Base-by-base conservation (phyloP, 1,140 invertebrate genomes). In the Drosophila parabipectinata region DNA sequence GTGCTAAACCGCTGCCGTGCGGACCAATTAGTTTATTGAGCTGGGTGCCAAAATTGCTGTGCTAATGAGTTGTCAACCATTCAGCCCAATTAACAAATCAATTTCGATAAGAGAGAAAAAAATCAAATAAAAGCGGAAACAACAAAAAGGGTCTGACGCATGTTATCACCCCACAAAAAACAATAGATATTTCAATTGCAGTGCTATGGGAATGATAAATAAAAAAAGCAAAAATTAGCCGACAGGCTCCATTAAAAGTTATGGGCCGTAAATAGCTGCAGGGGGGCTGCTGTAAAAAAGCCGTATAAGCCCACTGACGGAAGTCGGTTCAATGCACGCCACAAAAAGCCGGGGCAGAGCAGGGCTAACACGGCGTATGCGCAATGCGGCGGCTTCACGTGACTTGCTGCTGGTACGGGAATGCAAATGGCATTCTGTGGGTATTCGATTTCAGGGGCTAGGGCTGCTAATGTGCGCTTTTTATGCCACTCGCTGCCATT, bases 311-410 rank as follows among this genome's bases (percentile, higher is more conserved):
- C 30, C 55, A 64, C 76, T 81, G 62, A 63, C 75, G 74, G 63
- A 78, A 75, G 69, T 48, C 64, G 48, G 82, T 85, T 85, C 82
- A 85, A 82, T 87, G 82, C 78, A 87, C 82, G 79, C 41, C 48
- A 56, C 44, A 26, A 21, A 41, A 41, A 12, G 41, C 30, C 34
- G 8, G 18, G 41, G 41, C 59, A 30, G 24, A 64, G 32, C 61
- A 68, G 59, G 59, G 63, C 57, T 64, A 77, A 64, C 60, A 71
- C 45, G 80, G 79, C 80, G 80, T 73, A 81, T 81, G 79, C 62
- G 78, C 73, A 81, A 73, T 77, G 50, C 53, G 63, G 30, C 77
- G 62, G 59, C 45, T 68, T 72, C 64, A 69, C 66, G 66, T 68
- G 66, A 69, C 66, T 57, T n/a, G 50, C 45, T 14, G 28, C n/a